Percentiles rank a stretch among this genome's conserved stretches.
Conservation (phyloP, 2,888 invertebrate species). For the Calameuta idolon region DNA sequence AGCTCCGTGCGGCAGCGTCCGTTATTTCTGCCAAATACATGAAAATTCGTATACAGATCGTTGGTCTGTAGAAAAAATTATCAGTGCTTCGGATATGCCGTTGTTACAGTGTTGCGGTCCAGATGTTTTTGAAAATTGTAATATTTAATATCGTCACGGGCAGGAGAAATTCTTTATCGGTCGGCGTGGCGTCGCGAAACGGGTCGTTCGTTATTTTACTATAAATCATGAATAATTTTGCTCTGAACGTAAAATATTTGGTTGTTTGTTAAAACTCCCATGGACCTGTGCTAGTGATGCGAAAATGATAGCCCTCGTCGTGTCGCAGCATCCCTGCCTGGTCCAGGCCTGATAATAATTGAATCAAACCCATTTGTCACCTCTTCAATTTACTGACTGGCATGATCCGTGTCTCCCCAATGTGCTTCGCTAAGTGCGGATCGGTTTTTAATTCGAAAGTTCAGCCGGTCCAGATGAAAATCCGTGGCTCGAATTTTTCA, state of each 20-base stretch:
- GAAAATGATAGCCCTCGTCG: background rate
- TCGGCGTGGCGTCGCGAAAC: background rate
- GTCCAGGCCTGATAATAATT: background rate
- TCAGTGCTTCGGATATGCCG: background rate
- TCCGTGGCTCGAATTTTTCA: background rate
- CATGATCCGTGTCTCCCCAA: background rate
- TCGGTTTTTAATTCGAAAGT: constrained; percentile 1
- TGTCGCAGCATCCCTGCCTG: background rate
- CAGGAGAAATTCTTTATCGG: background rate
- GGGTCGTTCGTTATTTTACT: background rate
- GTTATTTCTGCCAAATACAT: background rate
- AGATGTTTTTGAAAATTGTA: background rate
- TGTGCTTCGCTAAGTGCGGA: background rate
- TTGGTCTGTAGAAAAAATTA: background rate
- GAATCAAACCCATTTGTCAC: constrained; percentile 2
- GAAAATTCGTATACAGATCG: too few species aligned
- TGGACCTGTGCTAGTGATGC: background rate
- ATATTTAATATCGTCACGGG: background rate
- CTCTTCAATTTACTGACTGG: constrained; percentile 1
- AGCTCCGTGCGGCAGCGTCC: background rate
- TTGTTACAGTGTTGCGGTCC: background rate
- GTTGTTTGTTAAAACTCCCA: background rate
- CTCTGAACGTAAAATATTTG: background rate
- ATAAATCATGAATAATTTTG: background rate
- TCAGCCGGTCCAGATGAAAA: background rate